Evolutionary conservation across 2,797 vertebrate genomes (phyloP), one percentile per base, ranked within the genome.

Genomic region (Parambassis ranga): DNA sequence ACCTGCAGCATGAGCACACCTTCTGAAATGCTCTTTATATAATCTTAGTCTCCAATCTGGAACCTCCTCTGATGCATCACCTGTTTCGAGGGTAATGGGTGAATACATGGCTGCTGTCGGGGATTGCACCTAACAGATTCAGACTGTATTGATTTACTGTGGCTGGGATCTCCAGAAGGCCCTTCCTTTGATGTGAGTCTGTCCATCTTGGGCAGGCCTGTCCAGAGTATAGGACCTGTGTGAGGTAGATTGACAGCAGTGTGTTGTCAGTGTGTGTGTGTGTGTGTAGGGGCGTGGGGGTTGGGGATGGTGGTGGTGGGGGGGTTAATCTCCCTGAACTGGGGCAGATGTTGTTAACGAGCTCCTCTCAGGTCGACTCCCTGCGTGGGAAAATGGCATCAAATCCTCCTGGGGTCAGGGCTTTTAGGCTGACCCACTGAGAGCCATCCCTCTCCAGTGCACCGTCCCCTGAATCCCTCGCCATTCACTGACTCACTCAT

Each of bases 271-370:
- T 36, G 11, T 58, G 65, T 71, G 67, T 69, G 62, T 47, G 64
- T 57, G 58, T 61, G 66, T 68, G 64, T 81, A 10, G 79, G 83
- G 72, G 83, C 79, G 84, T 46, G 70, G 79, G 89, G 85, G 80
- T 61, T 81, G 78, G 82, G 73, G 83, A 71, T 56, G 82, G 81
- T 84, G 91, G 87, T 91, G 82, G 73, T 83, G 71, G 56, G 82
- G 81, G 84, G 91, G 87, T 91, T 93, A 93, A 93, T 92, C 91
- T 92, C 89, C 73, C 91, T 93, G 91, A 93, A 92, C 90, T 79
- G 88, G 90, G 91, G 92, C 92, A 93, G 92, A 93, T 92, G 91
- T 93, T 91, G 87, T 92, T 92, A 92, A 93, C 89, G 87, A 93
- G 90, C 89, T 91, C 84, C 87, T 90, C 90, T 92, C 90, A 93